Conservation (phyloP, 2,888 invertebrate genomes). For the Eudemis profundana region DNA sequence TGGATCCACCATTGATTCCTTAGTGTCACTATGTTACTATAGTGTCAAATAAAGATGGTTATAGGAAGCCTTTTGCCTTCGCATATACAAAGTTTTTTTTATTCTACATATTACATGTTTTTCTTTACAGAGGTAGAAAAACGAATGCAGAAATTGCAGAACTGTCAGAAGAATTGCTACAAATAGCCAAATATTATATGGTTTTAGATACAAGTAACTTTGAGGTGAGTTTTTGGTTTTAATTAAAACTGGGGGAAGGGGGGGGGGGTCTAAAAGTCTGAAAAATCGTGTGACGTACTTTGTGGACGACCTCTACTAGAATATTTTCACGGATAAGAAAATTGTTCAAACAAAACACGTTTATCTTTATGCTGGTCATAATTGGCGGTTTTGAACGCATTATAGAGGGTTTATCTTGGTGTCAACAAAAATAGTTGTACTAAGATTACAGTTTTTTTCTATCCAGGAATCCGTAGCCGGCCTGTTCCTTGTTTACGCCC, state of each 20-base stretch:
- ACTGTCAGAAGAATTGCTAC: constrained; percentile 69
- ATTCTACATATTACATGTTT: not conserved
- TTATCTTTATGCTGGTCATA: too few relatives aligned
- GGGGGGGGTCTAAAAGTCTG: too few relatives aligned
- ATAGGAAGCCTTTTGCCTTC: too few relatives aligned
- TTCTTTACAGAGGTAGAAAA: constrained; percentile 60
- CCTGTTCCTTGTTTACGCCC: constrained; percentile 69
- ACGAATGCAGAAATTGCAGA: constrained; percentile 71
- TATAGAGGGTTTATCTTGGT: not conserved
- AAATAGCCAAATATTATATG: constrained; percentile 71
- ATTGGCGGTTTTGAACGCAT: too few relatives aligned
- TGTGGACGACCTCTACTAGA: too few relatives aligned
- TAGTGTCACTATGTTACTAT: too few relatives aligned
- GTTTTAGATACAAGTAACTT: constrained; percentile 62
- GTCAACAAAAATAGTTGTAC: not conserved
- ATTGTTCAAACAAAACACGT: too few relatives aligned
- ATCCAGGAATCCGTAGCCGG: constrained; percentile 69
- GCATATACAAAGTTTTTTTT: not conserved
- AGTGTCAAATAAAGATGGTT: too few relatives aligned
- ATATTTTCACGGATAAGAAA: too few relatives aligned
- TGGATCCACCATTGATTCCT: too few relatives aligned
- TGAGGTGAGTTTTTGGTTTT: constrained; percentile 72
- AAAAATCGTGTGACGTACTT: too few relatives aligned
- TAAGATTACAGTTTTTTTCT: not conserved
- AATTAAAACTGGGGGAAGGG: too few relatives aligned